Base-by-base conservation (phyloP, 2,113 vertebrate genomes). In the Aramus guarauna region DNA sequence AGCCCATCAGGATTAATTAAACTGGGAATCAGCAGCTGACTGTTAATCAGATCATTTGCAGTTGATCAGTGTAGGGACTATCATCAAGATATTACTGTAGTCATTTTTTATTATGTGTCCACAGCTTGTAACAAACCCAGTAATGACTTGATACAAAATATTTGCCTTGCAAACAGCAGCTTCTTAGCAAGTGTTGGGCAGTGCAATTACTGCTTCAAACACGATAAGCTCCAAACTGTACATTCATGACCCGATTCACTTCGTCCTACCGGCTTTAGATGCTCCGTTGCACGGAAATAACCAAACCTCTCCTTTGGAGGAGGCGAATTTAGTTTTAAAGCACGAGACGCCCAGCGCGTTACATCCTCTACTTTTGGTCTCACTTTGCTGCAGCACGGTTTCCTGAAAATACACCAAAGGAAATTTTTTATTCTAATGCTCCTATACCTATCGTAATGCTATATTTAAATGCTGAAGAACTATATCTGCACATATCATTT, bases 1-100 rank as follows among this genome's bases (percentile, higher is more conserved):
- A 99, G 98, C 98, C 98, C 98, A 99, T 99, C 99, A 99, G 98
- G 98, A 99, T 99, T 99, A 99, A 99, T 99, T 99, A 99, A 99
- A 98, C 98, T 98, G 98, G 98, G 98, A 99, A 98, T 98, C 98
- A 98, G 99, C 98, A 98, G 98, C 98, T 99, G 98, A 99, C 98
- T 98, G 98, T 99, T 99, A 99, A 98, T 98, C 98, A 98, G 98
- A 98, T 99, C 97, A 98, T 98, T 98, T 97, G 97, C 98, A 98
- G 97, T 98, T 98, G 98, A 98, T 98, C 97, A 96, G 98, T 97
- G 97, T 91, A 97, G 97, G 98, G 98, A 98, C 98, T 97, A 97
- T 79, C 91, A 97, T 97, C 96, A 95, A 91, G 90, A 97, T 97
- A 93, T 96, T 88, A 94, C 93, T 85, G 85, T 85, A 97, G 86